phyloP scores from a whole-genome alignment of 2,888 invertebrate genomes.

The Serrognathus titanus region DNA sequence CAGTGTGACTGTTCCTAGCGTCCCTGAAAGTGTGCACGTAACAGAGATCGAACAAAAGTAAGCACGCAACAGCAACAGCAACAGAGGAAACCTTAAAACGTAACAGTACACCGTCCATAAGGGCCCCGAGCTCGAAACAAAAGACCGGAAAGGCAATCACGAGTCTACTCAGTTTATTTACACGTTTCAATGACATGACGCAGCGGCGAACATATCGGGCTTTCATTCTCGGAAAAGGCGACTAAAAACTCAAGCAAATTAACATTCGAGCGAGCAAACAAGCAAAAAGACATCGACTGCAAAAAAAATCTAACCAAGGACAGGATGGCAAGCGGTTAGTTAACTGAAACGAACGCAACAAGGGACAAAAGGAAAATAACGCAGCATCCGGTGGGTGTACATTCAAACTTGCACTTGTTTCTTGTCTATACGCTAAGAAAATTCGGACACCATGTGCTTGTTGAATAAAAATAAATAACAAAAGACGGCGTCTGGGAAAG shows the following conservation, averaged over 20 bases:
- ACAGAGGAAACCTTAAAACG: background rate
- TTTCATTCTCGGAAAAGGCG: background rate
- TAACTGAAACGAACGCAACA: background rate
- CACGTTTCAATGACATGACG: background rate
- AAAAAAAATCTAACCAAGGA: background rate
- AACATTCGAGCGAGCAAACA: constrained; percentile 1
- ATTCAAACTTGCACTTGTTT: background rate
- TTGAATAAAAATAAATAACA: background rate
- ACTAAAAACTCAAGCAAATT: background rate
- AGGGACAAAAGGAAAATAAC: background rate
- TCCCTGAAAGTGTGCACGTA: too few species aligned
- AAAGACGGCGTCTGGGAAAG: constrained; percentile 20
- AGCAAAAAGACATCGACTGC: background rate
- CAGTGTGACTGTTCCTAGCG: too few species aligned
- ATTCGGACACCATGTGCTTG: too few species aligned
- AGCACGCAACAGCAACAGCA: too few species aligned
- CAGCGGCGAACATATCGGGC: background rate
- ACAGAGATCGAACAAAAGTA: too few species aligned
- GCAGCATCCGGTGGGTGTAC: background rate
- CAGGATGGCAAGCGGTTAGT: background rate
- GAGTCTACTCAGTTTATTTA: background rate
- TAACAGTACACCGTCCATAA: background rate
- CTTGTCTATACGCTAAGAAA: too few species aligned
- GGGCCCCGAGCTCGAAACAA: background rate
- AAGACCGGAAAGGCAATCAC: background rate